Base-by-base conservation (phyloP, 2,797 vertebrate genomes). In the Microctenopoma stevenorrisi region DNA sequence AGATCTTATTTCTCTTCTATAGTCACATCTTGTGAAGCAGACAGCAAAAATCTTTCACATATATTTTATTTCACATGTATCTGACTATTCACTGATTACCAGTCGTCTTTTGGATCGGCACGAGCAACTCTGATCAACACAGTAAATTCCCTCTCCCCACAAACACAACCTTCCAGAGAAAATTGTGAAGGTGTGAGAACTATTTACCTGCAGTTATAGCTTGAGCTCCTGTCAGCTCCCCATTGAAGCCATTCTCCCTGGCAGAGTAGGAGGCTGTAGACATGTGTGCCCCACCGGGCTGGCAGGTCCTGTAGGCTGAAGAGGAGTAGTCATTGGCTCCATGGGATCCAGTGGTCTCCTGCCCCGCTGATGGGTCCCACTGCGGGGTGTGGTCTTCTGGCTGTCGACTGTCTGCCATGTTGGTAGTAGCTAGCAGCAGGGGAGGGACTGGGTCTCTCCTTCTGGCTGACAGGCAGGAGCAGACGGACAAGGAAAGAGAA, bases 221-320 rank as follows among this genome's bases (percentile, higher is more conserved):
- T 26, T 94, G 96, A 58, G 94, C 94, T 0, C 94, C 90, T 0
- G 92, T 93, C 58, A 98, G 67, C 63, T 98, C 97, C 40, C 98
- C 98, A 0, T 99, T 98, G 91, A 99, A 98, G n/a, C 97, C 97
- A 0, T 99, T 99, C 92, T 99, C 97, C 91, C 95, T 95, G 88
- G 95, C 93, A 42, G 88, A 78, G 61, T 95, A 98, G 1, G 94
- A 71, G 63, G 86, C 87, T 0, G 92, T 22, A 68, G 94, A 72
- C 92, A 94, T 63, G 82, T 94, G 14, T 50, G 94, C 54, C 68
- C 74, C 82, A 58, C 94, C 90, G 4, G 93, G 78, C 93, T 96
- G 91, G 88, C 92, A 22, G 0, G 94, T 93, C 90, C 96, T 95
- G 81, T 89, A 94, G 83, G 93, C 92, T 28, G 93, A 88, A 9